Evolutionary conservation across 2,888 invertebrate genomes (phyloP).

Genomic region (Nephrotoma appendiculata): DNA sequence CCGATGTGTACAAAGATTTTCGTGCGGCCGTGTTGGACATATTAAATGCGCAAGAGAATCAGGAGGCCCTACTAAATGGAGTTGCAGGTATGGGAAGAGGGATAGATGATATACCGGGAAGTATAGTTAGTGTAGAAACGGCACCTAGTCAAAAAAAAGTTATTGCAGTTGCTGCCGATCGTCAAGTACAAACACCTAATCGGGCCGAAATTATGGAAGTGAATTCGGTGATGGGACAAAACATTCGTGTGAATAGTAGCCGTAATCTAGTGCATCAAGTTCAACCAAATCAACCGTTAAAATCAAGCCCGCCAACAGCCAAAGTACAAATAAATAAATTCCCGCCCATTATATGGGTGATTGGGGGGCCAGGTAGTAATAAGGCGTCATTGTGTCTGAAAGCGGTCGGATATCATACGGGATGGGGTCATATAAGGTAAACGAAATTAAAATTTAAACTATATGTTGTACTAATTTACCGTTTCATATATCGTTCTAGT

Average conservation of each 20-base stretch:
- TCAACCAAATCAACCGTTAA: conserved; percentile 9
- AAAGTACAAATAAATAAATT: background rate
- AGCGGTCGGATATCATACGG: conserved; percentile 49
- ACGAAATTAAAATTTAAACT: background rate
- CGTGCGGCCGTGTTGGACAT: conserved; percentile 62
- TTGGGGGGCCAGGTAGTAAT: conserved; percentile 85
- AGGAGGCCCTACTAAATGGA: conserved; percentile 43
- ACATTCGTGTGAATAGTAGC: conserved; percentile 19
- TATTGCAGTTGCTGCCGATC: conserved; percentile 19
- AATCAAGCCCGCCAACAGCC: conserved; percentile 8
- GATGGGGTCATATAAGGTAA: conserved; percentile 61
- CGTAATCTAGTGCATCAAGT: conserved; percentile 14
- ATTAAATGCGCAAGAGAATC: conserved; percentile 53
- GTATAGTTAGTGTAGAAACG: conserved; percentile 46
- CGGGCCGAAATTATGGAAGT: background rate
- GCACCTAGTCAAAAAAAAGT: conserved; percentile 36
- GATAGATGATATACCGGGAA: conserved; percentile 43
- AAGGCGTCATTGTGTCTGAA: conserved; percentile 66
- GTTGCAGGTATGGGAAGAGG: conserved; percentile 42
- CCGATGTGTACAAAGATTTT: conserved; percentile 77
- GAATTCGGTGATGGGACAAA: conserved; percentile 13
- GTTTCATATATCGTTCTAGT: conserved; percentile 30
- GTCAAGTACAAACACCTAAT: background rate
- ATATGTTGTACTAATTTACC: conserved; percentile 1
- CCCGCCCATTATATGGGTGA: conserved; percentile 42